Percentiles rank a stretch among this genome's conserved stretches.
Evolutionary conservation across 1,140 invertebrate genomes (phyloP).

Genomic region (Scaptomyza graminum): DNA sequence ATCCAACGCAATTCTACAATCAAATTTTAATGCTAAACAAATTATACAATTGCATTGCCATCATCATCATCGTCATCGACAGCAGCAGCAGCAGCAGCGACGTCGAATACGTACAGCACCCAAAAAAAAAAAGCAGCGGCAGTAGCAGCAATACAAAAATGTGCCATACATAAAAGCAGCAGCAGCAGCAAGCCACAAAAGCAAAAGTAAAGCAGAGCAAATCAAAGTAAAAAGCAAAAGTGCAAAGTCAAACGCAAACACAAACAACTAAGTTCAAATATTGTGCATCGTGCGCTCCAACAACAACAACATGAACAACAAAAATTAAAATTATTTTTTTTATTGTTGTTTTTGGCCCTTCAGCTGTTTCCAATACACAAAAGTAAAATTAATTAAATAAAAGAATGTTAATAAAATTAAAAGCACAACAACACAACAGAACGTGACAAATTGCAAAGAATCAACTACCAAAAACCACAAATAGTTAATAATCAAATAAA

Average conservation of each 20-base stretch:
- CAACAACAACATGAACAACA: conserved; percentile 20
- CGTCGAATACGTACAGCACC: conserved; percentile 59
- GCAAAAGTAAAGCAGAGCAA: conserved; percentile 36
- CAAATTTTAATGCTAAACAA: conserved; percentile 62
- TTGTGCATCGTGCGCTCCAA: background rate
- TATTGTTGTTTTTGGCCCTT: conserved; percentile 10
- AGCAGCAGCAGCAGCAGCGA: conserved; percentile 36
- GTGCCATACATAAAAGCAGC: conserved; percentile 43
- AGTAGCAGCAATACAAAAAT: conserved; percentile 37
- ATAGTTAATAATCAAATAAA: conserved; percentile 37
- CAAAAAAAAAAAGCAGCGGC: conserved; percentile 45
- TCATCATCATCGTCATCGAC: conserved; percentile 17
- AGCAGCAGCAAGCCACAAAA: conserved; percentile 20
- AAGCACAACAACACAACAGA: conserved; percentile 33
- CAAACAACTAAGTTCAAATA: conserved; percentile 43
- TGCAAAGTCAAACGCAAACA: conserved; percentile 54
- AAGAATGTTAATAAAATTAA: conserved; percentile 13
- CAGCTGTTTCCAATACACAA: conserved; percentile 10
- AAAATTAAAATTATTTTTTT: conserved; percentile 1
- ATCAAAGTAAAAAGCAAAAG: conserved; percentile 30
- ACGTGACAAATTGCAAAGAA: conserved; percentile 44
- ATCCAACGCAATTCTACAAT: conserved; percentile 44
- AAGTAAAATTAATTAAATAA: conserved; percentile 14
- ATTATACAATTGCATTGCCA: conserved; percentile 77
- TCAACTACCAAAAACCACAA: conserved; percentile 2